Base-by-base conservation (phyloP, 2,113 vertebrate genomes). In the Raphicerus campestris region DNA sequence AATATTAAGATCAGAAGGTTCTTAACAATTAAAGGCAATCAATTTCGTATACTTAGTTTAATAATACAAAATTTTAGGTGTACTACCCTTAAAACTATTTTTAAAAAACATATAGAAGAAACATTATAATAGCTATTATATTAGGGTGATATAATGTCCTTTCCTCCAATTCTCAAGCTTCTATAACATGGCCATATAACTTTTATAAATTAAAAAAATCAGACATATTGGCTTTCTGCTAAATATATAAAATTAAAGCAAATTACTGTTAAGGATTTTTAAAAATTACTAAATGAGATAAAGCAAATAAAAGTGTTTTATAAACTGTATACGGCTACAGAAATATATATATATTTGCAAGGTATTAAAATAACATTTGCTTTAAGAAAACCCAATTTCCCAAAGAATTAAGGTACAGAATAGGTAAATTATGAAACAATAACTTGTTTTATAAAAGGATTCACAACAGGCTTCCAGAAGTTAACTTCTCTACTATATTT, bases 201-300 rank as follows among this genome's bases (percentile, higher is more conserved):
- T 53, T 70, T 80, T 56, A 56, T 35, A 86, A 70, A 56, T 58
- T 78, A 90, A 39, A 39, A 86, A 88, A 91, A 91, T 53, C 14
- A 88, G 26, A 83, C 17, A 93, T 49, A 96, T 2, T 70, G 63
- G 63, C 22, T 96, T 95, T 87, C 60, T 92, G 70, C 24, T 81
- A 93, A 86, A 53, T 66, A n/a, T 58, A 91, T 22, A 81, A 95
- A 94, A 91, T 66, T 87, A 87, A 87, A 94, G 39, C 61, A 93
- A 53, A 82, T 82, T 91, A 87, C 10, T 91, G 10, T 77, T 45
- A 75, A 91, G 11, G 47, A 11, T 55, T 87, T 77, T 86, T 70
- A 86, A 22, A 45, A 91, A 77, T 83, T 96, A 89, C n/a, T 77
- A 97, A 93, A 88, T 84, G 53, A 86, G 11, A 45, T 87, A 96